These are phyloP conservation scores for Pipistrellus kuhlii DNA, from an alignment of 2,797 vertebrate genomes.

Conservation along the genomic window DNA sequence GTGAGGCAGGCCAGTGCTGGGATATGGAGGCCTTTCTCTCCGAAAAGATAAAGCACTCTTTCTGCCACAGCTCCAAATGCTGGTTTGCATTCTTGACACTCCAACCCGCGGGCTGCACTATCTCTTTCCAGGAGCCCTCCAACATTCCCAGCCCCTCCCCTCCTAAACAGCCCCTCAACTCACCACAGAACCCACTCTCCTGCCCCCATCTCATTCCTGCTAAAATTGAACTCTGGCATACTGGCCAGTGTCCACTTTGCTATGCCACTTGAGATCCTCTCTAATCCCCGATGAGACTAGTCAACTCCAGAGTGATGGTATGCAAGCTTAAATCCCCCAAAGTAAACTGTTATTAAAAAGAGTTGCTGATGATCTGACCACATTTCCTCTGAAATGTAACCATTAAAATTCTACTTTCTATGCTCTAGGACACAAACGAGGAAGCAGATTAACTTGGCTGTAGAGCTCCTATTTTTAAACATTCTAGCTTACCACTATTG, in stretches of 20 bases:
- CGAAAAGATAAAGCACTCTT: constrained; percentile 39
- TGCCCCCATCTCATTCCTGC: background rate
- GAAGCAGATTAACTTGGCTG: constrained; percentile 33
- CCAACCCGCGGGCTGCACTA: background rate
- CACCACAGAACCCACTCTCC: constrained; percentile 9
- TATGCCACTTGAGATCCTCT: constrained; percentile 16
- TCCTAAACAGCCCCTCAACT: background rate
- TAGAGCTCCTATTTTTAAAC: constrained; percentile 53
- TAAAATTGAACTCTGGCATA: constrained; percentile 4
- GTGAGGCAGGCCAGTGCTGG: background rate
- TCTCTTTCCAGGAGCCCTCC: constrained; percentile 12
- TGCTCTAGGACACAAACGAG: constrained; percentile 2
- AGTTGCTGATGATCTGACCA: background rate
- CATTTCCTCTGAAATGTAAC: constrained; percentile 48
- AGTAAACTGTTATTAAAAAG: constrained; percentile 54
- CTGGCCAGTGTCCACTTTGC: constrained; percentile 10
- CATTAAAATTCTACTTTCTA: constrained; percentile 54
- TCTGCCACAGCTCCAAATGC: constrained; percentile 34
- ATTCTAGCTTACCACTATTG: constrained; percentile 9
- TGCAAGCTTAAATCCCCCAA: constrained; percentile 26
- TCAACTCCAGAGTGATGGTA: background rate
- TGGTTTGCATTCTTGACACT: constrained; percentile 43
- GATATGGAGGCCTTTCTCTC: constrained; percentile 12
- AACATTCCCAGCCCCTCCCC: background rate
- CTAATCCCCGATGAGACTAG: background rate